phyloP scores from a whole-genome alignment of 2,888 invertebrate species.

The Coleophora deauratella region DNA sequence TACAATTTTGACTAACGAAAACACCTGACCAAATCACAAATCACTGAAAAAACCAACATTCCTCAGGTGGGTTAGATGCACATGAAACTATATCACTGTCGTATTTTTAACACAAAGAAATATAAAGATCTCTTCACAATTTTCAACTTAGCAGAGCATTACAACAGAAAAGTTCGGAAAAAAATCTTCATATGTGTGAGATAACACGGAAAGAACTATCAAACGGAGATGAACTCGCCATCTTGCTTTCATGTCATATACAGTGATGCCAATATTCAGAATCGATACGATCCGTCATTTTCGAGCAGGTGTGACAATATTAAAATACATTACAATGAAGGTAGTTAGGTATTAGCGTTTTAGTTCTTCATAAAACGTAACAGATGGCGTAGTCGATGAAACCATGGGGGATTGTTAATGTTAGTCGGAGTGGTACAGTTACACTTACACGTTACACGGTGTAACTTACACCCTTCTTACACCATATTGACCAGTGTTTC shows the following conservation, averaged over 20 bases:
- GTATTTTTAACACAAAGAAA: conserved; percentile 42
- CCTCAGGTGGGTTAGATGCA: conserved; percentile 77
- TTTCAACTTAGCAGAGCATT: conserved; percentile 39
- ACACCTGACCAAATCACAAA: conserved; percentile 77
- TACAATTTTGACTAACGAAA: conserved; percentile 67
- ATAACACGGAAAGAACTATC: conserved; percentile 61
- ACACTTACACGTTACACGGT: no score
- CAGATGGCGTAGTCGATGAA: no score
- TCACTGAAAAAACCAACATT: conserved; percentile 77
- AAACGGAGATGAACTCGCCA: conserved; percentile 72
- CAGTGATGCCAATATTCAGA: conserved; percentile 46
- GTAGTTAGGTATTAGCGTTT: no score
- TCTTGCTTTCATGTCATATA: conserved; percentile 68
- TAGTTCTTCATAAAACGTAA: no score
- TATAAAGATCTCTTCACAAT: conserved; percentile 33
- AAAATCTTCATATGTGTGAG: conserved; percentile 55
- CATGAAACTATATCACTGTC: conserved; percentile 40
- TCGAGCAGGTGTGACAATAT: conserved; percentile 37
- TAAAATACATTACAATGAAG: conserved; percentile 26
- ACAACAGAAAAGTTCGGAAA: conserved; percentile 51
- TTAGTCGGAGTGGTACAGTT: no score
- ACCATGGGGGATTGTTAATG: no score
- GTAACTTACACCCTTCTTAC: no score
- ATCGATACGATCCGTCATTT: conserved; percentile 30
- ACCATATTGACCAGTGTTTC: no score